Conservation (phyloP, 2,113 vertebrate species). For the Grammomys surdaster region DNA sequence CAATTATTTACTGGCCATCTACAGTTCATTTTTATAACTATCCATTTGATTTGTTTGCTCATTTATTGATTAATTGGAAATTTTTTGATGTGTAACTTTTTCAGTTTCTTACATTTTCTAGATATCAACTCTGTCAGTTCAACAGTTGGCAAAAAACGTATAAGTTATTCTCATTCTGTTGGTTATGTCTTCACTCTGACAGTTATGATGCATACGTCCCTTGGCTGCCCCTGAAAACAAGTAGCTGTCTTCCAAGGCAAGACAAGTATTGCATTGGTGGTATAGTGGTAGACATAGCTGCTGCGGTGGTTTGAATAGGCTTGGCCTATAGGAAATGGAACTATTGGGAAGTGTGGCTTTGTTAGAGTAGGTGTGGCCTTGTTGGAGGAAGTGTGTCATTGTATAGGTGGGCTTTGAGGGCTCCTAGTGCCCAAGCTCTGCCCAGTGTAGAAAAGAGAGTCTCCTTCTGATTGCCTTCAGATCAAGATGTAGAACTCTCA, state of each 20-base stretch:
- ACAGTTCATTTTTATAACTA: not conserved
- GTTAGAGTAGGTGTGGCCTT: too few species aligned
- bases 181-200: not conserved
- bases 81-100: not conserved
- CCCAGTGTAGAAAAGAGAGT: too few species aligned
- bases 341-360: too few species aligned
- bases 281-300: not conserved
- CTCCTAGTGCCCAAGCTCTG: too few species aligned
- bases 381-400: too few species aligned
- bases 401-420: too few species aligned
- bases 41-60: not conserved
- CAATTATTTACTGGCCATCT: not conserved
- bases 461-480: too few species aligned
- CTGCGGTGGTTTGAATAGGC: too few species aligned
- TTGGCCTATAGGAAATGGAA: too few species aligned
- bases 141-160: not conserved
- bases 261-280: not conserved
- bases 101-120: not conserved
- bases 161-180: not conserved
- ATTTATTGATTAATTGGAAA: not conserved
- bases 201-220: not conserved
- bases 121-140: not conserved
- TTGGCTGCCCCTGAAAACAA: conserved; percentile 30
- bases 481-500: too few species aligned
- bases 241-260: not conserved